Percentiles rank a stretch among this genome's conserved stretches.
phyloP scores from a whole-genome alignment of 2,113 vertebrate genomes.

The Indicator indicator region DNA sequence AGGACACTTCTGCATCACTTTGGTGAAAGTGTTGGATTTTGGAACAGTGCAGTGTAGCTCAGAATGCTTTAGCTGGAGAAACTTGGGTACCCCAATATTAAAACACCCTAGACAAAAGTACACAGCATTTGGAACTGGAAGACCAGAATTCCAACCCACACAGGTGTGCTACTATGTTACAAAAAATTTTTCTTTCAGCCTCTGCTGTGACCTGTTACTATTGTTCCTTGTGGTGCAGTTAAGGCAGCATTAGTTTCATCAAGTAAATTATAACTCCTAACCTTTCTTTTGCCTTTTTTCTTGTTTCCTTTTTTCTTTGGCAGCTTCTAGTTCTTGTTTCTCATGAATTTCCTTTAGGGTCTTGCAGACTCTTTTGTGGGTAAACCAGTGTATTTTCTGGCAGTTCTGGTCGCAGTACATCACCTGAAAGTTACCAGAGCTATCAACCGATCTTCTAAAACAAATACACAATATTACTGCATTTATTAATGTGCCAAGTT shows the following conservation, averaged over 20 bases:
- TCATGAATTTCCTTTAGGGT: constrained; percentile 87
- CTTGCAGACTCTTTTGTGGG: constrained; percentile 95
- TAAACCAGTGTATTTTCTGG: constrained; percentile 97
- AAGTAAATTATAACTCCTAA: constrained; percentile 14
- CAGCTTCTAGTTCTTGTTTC: constrained; percentile 84
- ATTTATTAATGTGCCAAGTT: not conserved
- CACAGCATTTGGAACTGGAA: not conserved
- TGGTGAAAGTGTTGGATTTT: not conserved
- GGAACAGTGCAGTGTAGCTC: not conserved
- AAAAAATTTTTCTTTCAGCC: not conserved
- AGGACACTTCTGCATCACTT: not conserved
- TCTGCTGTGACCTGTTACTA: not conserved
- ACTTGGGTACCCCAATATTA: not conserved
- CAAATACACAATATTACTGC: not conserved
- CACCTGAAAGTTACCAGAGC: constrained; percentile 78
- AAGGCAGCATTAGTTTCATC: not conserved
- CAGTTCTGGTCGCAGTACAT: constrained; percentile 92
- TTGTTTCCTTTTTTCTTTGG: constrained; percentile 77
- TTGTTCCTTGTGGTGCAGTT: not conserved
- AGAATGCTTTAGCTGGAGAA: not conserved
- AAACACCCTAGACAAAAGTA: not conserved
- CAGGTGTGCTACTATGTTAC: not conserved
- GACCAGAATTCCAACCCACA: not conserved
- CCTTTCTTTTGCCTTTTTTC: constrained; percentile 80
- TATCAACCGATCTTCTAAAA: not conserved